Percentiles rank a stretch among this genome's conserved stretches.
These are phyloP conservation scores for Nemotelus pantherinus DNA, from an alignment of 2,888 invertebrate genomes.

Conservation along the genomic window DNA sequence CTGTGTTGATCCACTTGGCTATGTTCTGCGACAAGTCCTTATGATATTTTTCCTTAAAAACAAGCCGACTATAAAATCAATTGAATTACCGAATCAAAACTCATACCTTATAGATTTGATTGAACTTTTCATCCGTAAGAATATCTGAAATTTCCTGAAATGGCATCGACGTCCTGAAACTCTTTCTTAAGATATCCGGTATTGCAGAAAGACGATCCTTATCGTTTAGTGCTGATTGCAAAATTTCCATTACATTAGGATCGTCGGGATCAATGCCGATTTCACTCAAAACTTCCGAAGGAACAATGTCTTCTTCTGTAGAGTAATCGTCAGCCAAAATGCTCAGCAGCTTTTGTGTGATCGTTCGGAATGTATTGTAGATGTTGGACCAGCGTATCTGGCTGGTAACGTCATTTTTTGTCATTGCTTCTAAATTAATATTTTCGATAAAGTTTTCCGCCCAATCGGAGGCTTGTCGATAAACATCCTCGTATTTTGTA, in stretches of 20 bases:
- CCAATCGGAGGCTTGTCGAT: conserved; percentile 14
- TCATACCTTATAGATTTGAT: conserved; percentile 9
- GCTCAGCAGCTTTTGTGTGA: not conserved
- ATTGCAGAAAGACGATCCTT: not conserved
- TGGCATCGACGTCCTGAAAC: not conserved
- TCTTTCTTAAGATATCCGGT: not conserved
- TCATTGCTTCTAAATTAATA: not conserved
- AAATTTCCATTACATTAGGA: not conserved
- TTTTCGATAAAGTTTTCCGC: not conserved
- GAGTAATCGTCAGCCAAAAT: not conserved
- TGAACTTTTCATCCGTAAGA: not conserved
- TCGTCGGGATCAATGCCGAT: conserved; percentile 3
- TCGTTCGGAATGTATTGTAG: not conserved
- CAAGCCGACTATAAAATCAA: too few relatives aligned
- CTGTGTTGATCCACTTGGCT: not conserved
- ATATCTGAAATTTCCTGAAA: conserved; percentile 1
- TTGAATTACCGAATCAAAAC: not conserved
- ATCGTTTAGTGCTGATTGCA: not conserved
- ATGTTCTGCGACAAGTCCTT: not conserved
- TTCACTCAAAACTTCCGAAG: not conserved
- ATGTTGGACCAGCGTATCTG: not conserved
- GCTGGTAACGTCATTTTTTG: not conserved
- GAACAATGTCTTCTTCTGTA: conserved; percentile 6
- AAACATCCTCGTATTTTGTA: not conserved
- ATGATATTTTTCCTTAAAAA: not conserved